A percentile compares a stretch with the other conserved stretches of the same genome.
Conservation (phyloP, 92 coral and sea anemone genomes). For the Epizoanthus illoricatus region DNA sequence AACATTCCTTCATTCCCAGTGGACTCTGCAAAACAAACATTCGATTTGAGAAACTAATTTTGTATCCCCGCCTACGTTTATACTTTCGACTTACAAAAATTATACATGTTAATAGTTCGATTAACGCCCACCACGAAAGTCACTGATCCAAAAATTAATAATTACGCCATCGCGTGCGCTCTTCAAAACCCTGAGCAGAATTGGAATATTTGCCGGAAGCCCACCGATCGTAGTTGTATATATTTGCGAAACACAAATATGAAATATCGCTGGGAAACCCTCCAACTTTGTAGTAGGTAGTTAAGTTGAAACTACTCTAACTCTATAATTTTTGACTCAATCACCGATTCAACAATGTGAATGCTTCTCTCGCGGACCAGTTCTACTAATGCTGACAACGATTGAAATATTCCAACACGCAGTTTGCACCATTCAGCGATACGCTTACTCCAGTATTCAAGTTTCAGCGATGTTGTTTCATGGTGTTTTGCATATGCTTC, state of each 20-base stretch:
- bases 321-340: slow-evolving; percentile 1
- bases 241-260: slow-evolving; percentile 40
- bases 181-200: slow-evolving; percentile 9
- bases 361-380: neutral
- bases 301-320: neutral
- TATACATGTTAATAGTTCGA: neutral
- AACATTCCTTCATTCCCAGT: slow-evolving; percentile 36
- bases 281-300: slow-evolving; percentile 13
- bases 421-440: no score
- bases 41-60: neutral
- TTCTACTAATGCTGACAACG: neutral
- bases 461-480: no score
- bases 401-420: no score
- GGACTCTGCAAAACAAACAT: slow-evolving; percentile 44
- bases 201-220: slow-evolving; percentile 35
- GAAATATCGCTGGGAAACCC: slow-evolving; percentile 1
- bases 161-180: slow-evolving; percentile 29
- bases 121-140: slow-evolving; percentile 16
- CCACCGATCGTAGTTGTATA: slow-evolving; percentile 22
- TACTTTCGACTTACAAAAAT: neutral
- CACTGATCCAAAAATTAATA: neutral
- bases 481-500: no score
- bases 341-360: neutral
- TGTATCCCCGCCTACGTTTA: slow-evolving; percentile 14
- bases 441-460: no score